Evolutionary conservation across 2,888 invertebrate species (phyloP), one percentile per base, ranked within the genome.

Genomic region (Drosophila mimica): DNA sequence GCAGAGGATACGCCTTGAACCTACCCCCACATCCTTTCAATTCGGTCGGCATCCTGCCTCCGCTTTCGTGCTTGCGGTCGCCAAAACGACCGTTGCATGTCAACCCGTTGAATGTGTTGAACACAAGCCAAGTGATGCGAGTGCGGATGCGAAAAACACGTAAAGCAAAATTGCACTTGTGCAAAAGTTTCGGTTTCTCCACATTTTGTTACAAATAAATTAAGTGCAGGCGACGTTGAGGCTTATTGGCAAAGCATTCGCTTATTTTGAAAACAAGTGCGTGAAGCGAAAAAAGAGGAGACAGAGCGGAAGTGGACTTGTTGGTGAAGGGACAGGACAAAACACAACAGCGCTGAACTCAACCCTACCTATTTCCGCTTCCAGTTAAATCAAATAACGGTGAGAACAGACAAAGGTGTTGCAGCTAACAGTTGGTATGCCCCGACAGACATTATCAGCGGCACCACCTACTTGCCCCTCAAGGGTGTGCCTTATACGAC

Each of bases 161-260:
- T 83, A 84, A 83, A 77, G 82, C 74, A 84, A 80, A 87, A 82
- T 80, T 85, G 87, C 87, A 85, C 80, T 87, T 80, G 84, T 71
- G 82, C 73, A 80, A 87, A 83, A 87, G 80, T 85, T 85, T 82
- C 76, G 62, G 68, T 70, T 79, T 66, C 75, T 71, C 61, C 66
- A 74, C 69, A 69, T 80, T 84, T 80, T 85, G 87, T 83, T 83
- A 83, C 72, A 85, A 85, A 85, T 85, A 84, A 85, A 87, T 87
- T 83, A 83, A 85, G 87, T 80, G 83, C 84, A 81, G 87, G 87
- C 84, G 82, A 79, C 86, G 81, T 82, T 83, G 83, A 79, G 86
- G 81, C 82, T 84, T 84, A 85, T 84, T 84, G 86, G 82, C 87
- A 81, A 70, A 72, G 84, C 77, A 73, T 79, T 81, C 82, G 79